phyloP scores from a whole-genome alignment of 2,113 vertebrate species.

The Xenopus laevis region DNA sequence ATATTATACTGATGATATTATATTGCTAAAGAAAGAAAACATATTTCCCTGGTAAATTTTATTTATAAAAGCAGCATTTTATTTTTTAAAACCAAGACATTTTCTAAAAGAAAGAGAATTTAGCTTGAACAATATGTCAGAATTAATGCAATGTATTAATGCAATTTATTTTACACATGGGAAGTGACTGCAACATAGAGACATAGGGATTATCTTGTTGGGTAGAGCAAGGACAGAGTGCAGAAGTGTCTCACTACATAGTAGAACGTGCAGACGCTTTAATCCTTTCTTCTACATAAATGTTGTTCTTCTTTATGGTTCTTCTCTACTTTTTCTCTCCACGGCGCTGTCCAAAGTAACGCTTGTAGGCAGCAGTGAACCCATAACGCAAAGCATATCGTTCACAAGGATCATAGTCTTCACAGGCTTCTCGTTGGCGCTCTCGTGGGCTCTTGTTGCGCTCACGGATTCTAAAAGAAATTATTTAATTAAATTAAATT shows the following conservation, averaged over 20 bases:
- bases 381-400: constrained; percentile 66
- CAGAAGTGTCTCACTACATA: neutral
- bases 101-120: constrained; percentile 5
- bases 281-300: no score
- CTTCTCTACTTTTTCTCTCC: constrained; percentile 47
- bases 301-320: neutral
- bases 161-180: neutral
- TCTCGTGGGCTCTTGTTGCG: constrained; percentile 67
- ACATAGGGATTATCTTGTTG: no score
- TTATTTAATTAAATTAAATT: no score
- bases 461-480: constrained; percentile 58
- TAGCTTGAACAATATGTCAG: neutral
- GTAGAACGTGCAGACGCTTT: no score
- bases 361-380: constrained; percentile 72
- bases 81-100: constrained; percentile 16
- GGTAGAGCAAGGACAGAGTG: neutral
- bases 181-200: no score
- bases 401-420: constrained; percentile 78
- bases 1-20: no score
- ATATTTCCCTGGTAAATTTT: no score
- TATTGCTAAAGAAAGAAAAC: no score
- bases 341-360: constrained; percentile 63
- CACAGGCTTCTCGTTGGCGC: constrained; percentile 77
- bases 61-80: constrained; percentile 32
- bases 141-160: neutral